A percentile compares a stretch with the other conserved stretches of the same genome.
These are phyloP conservation scores for Cheumatopsyche charites DNA, from an alignment of 1,140 invertebrate species.

Conservation along the genomic window DNA sequence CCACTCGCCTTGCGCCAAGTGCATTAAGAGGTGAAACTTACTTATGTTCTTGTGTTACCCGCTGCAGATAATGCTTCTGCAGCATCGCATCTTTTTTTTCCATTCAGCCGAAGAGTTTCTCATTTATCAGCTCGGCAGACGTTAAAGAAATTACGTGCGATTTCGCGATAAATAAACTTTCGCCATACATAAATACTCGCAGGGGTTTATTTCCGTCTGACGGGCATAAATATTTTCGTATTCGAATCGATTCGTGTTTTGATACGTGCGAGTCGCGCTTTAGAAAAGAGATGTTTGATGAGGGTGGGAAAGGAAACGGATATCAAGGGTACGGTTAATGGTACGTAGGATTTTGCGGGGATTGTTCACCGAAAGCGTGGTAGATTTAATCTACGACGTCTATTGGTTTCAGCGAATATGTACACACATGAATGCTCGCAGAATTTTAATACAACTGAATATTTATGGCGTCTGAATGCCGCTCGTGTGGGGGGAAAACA, in stretches of 20 bases:
- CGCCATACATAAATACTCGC: neutral
- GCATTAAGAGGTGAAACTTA: slow-evolving; percentile 36
- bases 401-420: slow-evolving; percentile 13
- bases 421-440: neutral
- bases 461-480: neutral
- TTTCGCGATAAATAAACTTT: neutral
- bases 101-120: neutral
- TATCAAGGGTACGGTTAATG: slow-evolving; percentile 26
- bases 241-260: slow-evolving; percentile 16
- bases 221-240: neutral
- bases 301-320: slow-evolving; percentile 23
- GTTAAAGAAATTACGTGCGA: neutral
- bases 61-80: slow-evolving; percentile 22
- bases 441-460: neutral
- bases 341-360: slow-evolving; percentile 17
- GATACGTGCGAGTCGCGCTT: slow-evolving; percentile 10
- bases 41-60: slow-evolving; percentile 31
- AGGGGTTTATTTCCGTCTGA: neutral
- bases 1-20: slow-evolving; percentile 27
- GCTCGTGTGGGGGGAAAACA: no score
- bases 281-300: slow-evolving; percentile 23
- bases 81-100: neutral
- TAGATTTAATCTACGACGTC: slow-evolving; percentile 25
- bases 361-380: slow-evolving; percentile 15
- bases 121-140: neutral